phyloP scores from a whole-genome alignment of 1,140 invertebrate species.

The Formica selysi region DNA sequence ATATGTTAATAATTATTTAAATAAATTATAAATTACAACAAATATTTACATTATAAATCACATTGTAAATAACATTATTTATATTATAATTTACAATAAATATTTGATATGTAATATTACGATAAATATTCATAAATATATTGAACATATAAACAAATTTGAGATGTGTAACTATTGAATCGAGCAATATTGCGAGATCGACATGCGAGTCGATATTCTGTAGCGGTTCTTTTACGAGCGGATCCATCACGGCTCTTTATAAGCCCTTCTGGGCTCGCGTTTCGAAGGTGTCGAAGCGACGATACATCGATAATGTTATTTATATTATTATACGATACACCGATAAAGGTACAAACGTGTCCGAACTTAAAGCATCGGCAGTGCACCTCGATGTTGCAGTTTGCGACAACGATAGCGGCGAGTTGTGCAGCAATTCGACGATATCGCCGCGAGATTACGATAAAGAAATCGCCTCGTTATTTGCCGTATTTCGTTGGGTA shows the following conservation, averaged over 20 bases:
- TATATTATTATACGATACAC: background rate
- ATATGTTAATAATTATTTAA: no score
- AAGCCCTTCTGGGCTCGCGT: slow-evolving; percentile 24
- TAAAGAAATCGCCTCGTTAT: slow-evolving; percentile 51
- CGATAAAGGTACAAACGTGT: slow-evolving; percentile 49
- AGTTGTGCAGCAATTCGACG: slow-evolving; percentile 38
- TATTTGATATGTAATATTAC: background rate
- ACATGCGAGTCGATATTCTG: background rate
- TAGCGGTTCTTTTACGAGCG: slow-evolving; percentile 8
- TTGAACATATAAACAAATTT: slow-evolving; percentile 12
- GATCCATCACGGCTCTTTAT: slow-evolving; percentile 38
- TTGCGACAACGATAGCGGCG: slow-evolving; percentile 26
- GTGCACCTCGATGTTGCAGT: background rate
- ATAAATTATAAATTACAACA: no score
- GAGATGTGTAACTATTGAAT: background rate
- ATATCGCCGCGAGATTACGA: slow-evolving; percentile 53
- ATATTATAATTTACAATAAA: background rate
- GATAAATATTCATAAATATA: background rate
- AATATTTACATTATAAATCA: no score
- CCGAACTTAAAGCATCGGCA: slow-evolving; percentile 25
- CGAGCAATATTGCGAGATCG: background rate
- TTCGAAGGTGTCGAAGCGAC: slow-evolving; percentile 34
- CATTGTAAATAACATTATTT: no score
- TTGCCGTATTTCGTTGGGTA: slow-evolving; percentile 5
- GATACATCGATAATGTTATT: slow-evolving; percentile 63